phyloP scores from a whole-genome alignment of 2,113 vertebrate genomes.

The Chinchilla lanigera region DNA sequence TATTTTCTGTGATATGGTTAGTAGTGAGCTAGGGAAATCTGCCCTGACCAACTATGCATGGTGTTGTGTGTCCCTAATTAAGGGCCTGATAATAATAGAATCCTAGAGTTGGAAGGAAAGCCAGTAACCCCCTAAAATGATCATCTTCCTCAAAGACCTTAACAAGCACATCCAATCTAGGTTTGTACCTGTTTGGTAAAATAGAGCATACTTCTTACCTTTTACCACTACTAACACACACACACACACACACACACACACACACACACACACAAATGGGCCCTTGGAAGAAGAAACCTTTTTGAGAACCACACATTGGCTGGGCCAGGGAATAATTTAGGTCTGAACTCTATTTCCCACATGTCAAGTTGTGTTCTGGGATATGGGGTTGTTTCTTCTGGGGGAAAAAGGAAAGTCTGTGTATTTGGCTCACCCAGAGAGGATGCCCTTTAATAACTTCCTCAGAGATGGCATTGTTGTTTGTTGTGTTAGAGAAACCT shows the following conservation, averaged over 20 bases:
- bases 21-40: not conserved
- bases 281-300: not conserved
- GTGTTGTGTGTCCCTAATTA: not conserved
- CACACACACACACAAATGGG: not conserved
- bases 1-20: constrained; percentile 24
- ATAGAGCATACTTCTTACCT: not conserved
- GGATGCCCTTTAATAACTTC: not conserved
- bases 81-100: not conserved
- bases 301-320: not conserved
- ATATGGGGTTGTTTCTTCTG: not conserved
- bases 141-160: not conserved
- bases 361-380: not conserved
- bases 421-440: not conserved
- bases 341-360: not conserved
- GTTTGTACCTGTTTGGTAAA: constrained; percentile 12
- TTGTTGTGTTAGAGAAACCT: not conserved
- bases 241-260: not conserved
- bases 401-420: not conserved
- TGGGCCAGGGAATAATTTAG: not conserved
- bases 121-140: not conserved
- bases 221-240: not conserved
- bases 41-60: not conserved
- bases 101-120: not conserved
- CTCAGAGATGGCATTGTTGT: not conserved
- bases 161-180: not conserved